Base-by-base conservation (phyloP, 1,140 invertebrate species). In the Atta colombica region DNA sequence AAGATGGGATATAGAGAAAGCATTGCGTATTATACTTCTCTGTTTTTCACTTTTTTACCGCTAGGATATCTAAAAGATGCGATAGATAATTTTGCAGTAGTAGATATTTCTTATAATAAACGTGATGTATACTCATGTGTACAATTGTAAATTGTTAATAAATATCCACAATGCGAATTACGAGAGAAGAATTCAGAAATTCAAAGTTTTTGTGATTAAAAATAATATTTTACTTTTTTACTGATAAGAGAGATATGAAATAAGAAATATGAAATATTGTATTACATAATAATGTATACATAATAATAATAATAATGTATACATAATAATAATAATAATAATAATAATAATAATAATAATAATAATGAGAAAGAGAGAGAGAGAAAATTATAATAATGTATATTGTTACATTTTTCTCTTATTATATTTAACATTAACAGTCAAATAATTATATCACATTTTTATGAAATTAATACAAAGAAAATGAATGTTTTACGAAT, bases 31-130 rank as follows among this genome's bases (percentile, higher is more conserved):
- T 45, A 12, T 35, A 25, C 8, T 55, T 68, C 10, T 80, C 14
- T 55, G 35, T 45, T 69, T 35, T 31, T 1, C 65, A 25, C 5
- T 16, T 80, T 8, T 39, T 80, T 80, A 80, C 39, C n/a, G 28
- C 16, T 25, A 14, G n/a, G 31, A 25, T 60, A 7, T 21, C 16
- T n/a, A 53, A 45, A 14, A 60, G 8, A 63, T 16, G 7, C 68
- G 45, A 39, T 7, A 39, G 45, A 39, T 7, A 39, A 58, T 25
- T 60, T 39, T 31, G 21, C 16, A 10, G 8, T 35, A 65, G 53
- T 31, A 72, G 18, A 53, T 39, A 16, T 25, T 75, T 75, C 10
- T 74, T 18, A 18, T 12, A 7, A 71, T 35, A n/a, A n/a, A 21
- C 14, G 58, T 25, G 6, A 21, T 18, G 3, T 63, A 35, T 35